A percentile compares a stretch with the other conserved stretches of the same genome.
Evolutionary conservation across 2,113 vertebrate genomes (phyloP).

Genomic region (Athene noctua): DNA sequence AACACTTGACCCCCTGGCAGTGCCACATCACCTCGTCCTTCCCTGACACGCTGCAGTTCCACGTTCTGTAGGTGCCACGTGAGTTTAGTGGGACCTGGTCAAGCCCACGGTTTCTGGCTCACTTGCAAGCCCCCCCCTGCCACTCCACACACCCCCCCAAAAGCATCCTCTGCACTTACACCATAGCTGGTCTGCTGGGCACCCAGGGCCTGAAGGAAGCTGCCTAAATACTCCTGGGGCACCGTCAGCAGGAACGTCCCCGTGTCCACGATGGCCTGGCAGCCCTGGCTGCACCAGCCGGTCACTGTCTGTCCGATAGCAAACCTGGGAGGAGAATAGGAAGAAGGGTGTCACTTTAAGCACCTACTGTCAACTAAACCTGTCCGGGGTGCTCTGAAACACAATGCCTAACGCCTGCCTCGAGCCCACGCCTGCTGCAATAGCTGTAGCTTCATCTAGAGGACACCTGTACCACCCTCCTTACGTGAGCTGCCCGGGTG

Average conservation of each 20-base stretch:
- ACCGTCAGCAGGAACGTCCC: conserved; percentile 61
- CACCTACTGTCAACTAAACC: neutral
- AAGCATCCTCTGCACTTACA: neutral
- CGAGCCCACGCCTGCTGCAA: rapidly evolving
- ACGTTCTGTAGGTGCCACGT: rapidly evolving
- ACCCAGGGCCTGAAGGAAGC: conserved; percentile 42
- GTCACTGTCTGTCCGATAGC: conserved; percentile 15
- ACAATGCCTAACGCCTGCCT: rapidly evolving
- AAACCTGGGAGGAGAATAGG: conserved; percentile 44
- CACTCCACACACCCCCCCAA: too few species aligned
- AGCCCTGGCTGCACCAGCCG: conserved; percentile 51
- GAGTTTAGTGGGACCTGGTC: neutral
- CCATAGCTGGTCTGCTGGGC: conserved; percentile 52
- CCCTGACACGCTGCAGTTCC: neutral
- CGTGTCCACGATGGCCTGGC: conserved; percentile 71
- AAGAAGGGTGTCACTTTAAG: neutral
- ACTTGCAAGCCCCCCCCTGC: rapidly evolving
- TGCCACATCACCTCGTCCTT: neutral
- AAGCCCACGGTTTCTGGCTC: neutral
- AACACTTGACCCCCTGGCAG: neutral
- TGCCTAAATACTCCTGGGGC: conserved; percentile 39
- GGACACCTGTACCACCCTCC: neutral
- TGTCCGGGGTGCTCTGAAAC: neutral
- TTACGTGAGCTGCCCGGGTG: rapidly evolving
- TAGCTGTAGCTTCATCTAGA: neutral